These are phyloP conservation scores for Leptopilina syphax DNA, from an alignment of 2,888 invertebrate species.

Conservation along the genomic window DNA sequence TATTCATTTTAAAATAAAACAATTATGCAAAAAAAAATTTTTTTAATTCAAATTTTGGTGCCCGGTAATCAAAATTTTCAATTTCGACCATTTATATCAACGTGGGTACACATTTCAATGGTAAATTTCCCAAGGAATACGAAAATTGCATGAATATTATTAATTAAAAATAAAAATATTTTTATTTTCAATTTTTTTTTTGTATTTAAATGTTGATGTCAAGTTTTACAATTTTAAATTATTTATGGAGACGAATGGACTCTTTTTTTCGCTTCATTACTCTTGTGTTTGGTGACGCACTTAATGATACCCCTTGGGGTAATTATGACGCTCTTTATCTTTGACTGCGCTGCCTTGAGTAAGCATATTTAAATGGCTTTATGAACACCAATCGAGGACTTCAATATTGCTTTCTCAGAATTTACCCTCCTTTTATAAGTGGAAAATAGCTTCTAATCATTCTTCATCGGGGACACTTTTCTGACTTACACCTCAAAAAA, in stretches of 20 bases:
- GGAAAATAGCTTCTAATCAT: constrained; percentile 18
- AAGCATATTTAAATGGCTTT: constrained; percentile 48
- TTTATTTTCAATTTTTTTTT: not conserved
- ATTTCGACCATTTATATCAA: not conserved
- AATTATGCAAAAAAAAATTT: no score
- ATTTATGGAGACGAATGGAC: not conserved
- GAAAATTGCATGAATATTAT: not conserved
- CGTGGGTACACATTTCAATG: not conserved
- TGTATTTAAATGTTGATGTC: not conserved
- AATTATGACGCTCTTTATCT: constrained; percentile 56
- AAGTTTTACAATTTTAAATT: not conserved
- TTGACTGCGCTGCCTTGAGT: constrained; percentile 52
- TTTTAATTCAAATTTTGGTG: no score
- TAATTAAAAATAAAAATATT: not conserved
- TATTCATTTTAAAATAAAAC: no score
- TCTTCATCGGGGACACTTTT: not conserved
- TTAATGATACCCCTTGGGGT: constrained; percentile 51
- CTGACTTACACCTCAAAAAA: not conserved
- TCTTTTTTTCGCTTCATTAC: not conserved
- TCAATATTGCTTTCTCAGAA: constrained; percentile 24
- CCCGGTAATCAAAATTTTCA: not conserved
- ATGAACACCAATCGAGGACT: not conserved
- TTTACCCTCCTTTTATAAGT: constrained; percentile 21
- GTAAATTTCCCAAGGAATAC: not conserved
- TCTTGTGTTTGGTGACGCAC: constrained; percentile 39